Base-by-base conservation (phyloP, 2,888 invertebrate genomes). In the Dryococelus australis region DNA sequence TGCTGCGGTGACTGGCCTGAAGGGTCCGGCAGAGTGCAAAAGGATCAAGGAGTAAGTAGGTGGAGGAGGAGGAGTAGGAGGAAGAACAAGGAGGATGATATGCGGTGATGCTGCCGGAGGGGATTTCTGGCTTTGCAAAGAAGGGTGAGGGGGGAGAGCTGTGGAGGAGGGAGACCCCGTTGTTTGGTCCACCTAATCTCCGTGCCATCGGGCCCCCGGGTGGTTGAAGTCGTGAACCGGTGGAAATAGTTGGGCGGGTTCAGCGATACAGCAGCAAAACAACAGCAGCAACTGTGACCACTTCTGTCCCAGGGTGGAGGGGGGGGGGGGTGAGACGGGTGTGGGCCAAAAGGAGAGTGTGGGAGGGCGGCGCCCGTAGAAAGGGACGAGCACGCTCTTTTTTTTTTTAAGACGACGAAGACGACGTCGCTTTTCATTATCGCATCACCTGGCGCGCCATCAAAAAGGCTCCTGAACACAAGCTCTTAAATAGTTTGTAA, bases 211-310 rank as follows among this genome's bases (percentile, higher is more conserved):
- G 20, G 65, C 65, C 65, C 65, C 65, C 65, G 20, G 20, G 65
- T 13, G 20, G 65, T 24, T 5, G 65, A n/a, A 65, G 65, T 65
- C 65, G 65, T 65, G 65, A 65, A 65, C 65, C 65, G 65, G 65
- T 65, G 65, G 65, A 24, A 65, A 65, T 65, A 65, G 65, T 24
- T 65, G 65, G 65, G 65, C 65, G 65, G 65, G 65, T 65, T 65
- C 65, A 65, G 65, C 65, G 65, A 24, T 65, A 24, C 65, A 24
- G 65, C 65, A 24, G 65, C 65, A 65, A 65, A 65, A 65, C 65
- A 65, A 65, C 65, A 65, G 65, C 65, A 65, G 65, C 65, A 65
- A 65, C 65, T 24, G n/a, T n/a, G n/a, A n/a, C n/a, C n/a, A n/a
- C n/a, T n/a, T n/a, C n/a, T n/a, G n/a, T n/a, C n/a, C 5, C 20